A percentile compares a stretch with the other conserved stretches of the same genome.
phyloP scores from a whole-genome alignment of 37 sponge, comb jelly and placozoan species.

The Geodia barretti region DNA sequence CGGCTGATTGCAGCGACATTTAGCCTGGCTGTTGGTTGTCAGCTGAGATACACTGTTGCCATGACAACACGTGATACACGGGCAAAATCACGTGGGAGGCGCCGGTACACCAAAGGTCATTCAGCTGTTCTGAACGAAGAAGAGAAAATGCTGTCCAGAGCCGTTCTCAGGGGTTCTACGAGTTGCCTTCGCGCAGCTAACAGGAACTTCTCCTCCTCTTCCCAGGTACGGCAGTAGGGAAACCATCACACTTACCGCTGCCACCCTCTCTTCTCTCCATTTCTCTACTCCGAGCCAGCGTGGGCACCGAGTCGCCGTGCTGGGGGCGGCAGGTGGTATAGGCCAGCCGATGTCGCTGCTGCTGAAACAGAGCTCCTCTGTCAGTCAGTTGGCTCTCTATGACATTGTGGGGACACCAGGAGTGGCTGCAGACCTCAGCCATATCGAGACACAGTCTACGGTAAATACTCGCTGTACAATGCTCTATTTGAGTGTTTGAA shows the following conservation, averaged over 20 bases:
- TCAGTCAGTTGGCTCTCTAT: conserved; percentile 86
- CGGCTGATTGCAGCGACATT: conserved; percentile 4
- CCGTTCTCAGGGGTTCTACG: not conserved
- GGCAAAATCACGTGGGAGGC: not conserved
- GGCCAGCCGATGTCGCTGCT: conserved; percentile 97
- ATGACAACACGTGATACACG: conserved; percentile 27
- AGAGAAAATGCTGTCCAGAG: conserved; percentile 36
- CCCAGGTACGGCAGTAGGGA: conserved; percentile 28
- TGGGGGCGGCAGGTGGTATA: conserved; percentile 99
- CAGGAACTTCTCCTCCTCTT: conserved; percentile 41
- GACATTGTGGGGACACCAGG: conserved; percentile 92
- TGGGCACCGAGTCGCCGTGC: conserved; percentile 81
- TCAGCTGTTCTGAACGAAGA: no score
- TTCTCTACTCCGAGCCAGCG: not conserved
- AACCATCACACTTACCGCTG: not conserved
- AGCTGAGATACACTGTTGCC: conserved; percentile 20
- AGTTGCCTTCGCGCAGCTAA: conserved; percentile 7
- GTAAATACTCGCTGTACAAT: no score
- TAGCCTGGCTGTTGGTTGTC: no score
- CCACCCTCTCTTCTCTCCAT: not conserved
- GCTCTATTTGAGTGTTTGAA: not conserved
- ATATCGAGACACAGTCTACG: conserved; percentile 84
- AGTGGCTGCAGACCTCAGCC: conserved; percentile 96
- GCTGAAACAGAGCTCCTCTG: conserved; percentile 88
- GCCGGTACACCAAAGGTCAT: no score